Evolutionary conservation across 1,140 invertebrate genomes (phyloP).

Genomic region (Polyergus mexicanus): DNA sequence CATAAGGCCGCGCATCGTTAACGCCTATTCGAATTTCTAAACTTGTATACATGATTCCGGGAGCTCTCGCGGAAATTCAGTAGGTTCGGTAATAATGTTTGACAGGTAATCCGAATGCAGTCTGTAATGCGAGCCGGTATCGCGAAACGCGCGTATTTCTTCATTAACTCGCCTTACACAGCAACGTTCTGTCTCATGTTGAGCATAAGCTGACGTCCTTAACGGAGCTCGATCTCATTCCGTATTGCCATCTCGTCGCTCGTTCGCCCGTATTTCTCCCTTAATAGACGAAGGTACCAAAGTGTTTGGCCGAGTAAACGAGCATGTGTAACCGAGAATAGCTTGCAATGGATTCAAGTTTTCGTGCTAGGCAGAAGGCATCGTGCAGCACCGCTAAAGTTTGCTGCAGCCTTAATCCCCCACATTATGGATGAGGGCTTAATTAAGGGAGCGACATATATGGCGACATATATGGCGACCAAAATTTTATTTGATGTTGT

Average conservation of each 20-base stretch:
- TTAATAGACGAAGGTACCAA: constrained; percentile 75
- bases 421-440: constrained; percentile 61
- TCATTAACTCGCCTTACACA: constrained; percentile 60
- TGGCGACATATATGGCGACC: constrained; percentile 48
- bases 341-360: constrained; percentile 53
- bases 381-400: constrained; percentile 64
- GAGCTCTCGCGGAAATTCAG: constrained; percentile 14
- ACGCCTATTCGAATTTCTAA: constrained; percentile 43
- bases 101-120: constrained; percentile 54
- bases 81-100: constrained; percentile 58
- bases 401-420: constrained; percentile 62
- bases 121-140: constrained; percentile 40
- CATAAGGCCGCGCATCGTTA: constrained; percentile 21
- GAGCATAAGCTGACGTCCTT: constrained; percentile 49
- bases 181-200: constrained; percentile 39
- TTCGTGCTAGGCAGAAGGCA: constrained; percentile 59
- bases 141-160: constrained; percentile 63
- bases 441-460: constrained; percentile 76
- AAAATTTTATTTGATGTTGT: background rate
- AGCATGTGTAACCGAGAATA: constrained; percentile 49
- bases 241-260: constrained; percentile 49
- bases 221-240: constrained; percentile 38
- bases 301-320: constrained; percentile 57
- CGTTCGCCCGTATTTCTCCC: constrained; percentile 41
- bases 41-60: constrained; percentile 24